Evolutionary conservation across 2,888 invertebrate genomes (phyloP).

Genomic region (Sphaerophoria rueppellii): DNA sequence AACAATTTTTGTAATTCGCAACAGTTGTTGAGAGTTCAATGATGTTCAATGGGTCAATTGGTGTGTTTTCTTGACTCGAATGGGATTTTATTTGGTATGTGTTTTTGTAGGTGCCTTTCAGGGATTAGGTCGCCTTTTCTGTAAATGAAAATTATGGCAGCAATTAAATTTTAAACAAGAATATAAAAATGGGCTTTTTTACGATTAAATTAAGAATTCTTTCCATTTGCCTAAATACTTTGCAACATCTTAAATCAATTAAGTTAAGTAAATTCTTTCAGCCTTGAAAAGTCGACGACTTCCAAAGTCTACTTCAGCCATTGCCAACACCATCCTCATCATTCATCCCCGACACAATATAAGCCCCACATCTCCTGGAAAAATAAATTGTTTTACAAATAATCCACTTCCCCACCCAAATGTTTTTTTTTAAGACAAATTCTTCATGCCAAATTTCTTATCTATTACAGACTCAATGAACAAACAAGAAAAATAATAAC

Average conservation of each 20-base stretch:
- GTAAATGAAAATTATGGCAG: no score
- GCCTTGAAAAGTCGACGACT: background rate
- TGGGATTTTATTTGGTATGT: no score
- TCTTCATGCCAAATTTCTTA: slow-evolving; percentile 16
- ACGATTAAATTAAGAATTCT: background rate
- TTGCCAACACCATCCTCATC: background rate
- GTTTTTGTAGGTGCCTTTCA: no score
- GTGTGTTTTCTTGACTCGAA: background rate
- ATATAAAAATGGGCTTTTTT: no score
- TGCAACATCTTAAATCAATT: slow-evolving; percentile 15
- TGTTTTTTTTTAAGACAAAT: background rate
- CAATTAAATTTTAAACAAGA: no score
- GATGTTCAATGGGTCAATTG: background rate
- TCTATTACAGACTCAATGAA: background rate
- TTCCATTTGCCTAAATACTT: background rate
- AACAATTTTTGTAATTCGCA: background rate
- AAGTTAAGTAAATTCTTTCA: background rate
- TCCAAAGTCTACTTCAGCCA: background rate
- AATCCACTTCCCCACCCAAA: background rate
- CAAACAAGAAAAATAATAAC: background rate
- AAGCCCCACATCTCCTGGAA: background rate
- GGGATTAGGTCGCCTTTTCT: no score
- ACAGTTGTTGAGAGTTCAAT: background rate
- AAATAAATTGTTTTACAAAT: slow-evolving; percentile 27
- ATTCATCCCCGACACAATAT: background rate